Percentiles rank a stretch among this genome's conserved stretches.
phyloP scores from a whole-genome alignment of 2,888 invertebrate genomes.

The Hoplodrina ambigua region DNA sequence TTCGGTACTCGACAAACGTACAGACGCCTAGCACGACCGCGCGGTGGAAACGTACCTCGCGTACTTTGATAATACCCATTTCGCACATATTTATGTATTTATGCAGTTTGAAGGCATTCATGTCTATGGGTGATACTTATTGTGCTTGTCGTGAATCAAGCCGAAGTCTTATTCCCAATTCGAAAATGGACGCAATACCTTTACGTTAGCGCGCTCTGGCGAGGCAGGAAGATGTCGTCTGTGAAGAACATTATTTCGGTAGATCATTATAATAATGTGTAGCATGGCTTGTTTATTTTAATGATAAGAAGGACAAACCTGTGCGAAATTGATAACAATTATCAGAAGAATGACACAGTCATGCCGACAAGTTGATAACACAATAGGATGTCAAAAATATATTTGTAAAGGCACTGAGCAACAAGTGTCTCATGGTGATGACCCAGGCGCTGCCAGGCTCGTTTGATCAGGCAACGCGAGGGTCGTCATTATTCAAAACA shows the following conservation, averaged over 20 bases:
- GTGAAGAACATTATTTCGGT: conserved; percentile 4
- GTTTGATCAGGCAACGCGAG: background rate
- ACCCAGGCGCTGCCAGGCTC: background rate
- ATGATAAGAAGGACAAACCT: conserved; percentile 22
- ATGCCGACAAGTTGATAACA: conserved; percentile 13
- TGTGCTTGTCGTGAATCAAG: too few relatives aligned
- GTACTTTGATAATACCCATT: background rate
- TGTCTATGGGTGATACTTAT: too few relatives aligned
- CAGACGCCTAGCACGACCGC: background rate
- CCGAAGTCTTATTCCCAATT: too few relatives aligned
- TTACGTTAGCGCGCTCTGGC: too few relatives aligned
- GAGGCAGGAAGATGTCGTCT: background rate
- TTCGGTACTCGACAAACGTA: conserved; percentile 3
- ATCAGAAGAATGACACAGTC: conserved; percentile 22
- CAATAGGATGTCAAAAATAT: background rate
- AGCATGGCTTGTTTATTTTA: conserved; percentile 18
- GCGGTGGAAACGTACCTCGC: background rate
- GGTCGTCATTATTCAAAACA: background rate
- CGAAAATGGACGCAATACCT: too few relatives aligned
- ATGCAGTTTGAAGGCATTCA: too few relatives aligned
- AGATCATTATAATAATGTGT: background rate
- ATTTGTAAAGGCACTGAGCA: background rate
- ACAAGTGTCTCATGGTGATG: background rate
- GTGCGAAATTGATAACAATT: conserved; percentile 33
- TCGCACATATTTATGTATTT: too few relatives aligned